Percentiles rank a stretch among this genome's conserved stretches.
These are phyloP conservation scores for Pandion haliaetus DNA, from an alignment of 2,113 vertebrate genomes.

Conservation along the genomic window DNA sequence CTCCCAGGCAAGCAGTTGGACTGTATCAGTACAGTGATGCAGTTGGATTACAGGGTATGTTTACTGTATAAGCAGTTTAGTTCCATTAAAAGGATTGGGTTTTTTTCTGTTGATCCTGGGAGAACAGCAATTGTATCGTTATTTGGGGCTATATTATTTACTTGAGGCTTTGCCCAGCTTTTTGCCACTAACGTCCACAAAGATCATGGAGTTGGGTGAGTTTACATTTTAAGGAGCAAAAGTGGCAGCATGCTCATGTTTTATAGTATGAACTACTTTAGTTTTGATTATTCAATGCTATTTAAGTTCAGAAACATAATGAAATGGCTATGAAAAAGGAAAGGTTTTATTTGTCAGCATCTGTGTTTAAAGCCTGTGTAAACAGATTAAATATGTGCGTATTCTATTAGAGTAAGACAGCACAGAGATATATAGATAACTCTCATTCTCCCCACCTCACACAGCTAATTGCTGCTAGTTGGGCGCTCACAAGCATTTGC, in stretches of 20 bases:
- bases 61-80: not conserved
- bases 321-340: not conserved
- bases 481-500: not conserved
- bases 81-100: not conserved
- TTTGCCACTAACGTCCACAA: not conserved
- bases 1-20: not conserved
- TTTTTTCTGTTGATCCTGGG: not conserved
- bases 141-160: not conserved
- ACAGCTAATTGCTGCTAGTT: not conserved
- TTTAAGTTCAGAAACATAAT: not conserved
- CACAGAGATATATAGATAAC: not conserved
- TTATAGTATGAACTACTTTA: not conserved
- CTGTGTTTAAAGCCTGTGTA: not conserved
- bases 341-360: not conserved
- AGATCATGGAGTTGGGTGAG: not conserved
- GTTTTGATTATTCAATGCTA: not conserved
- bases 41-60: not conserved
- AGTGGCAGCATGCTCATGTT: not conserved
- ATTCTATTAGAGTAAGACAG: rapidly evolving
- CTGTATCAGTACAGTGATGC: not conserved
- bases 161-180: not conserved
- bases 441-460: not conserved
- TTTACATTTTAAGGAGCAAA: not conserved
- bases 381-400: not conserved
- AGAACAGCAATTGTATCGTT: not conserved